Base-by-base conservation (phyloP, 2,888 invertebrate species). In the Nycteola revayana region DNA sequence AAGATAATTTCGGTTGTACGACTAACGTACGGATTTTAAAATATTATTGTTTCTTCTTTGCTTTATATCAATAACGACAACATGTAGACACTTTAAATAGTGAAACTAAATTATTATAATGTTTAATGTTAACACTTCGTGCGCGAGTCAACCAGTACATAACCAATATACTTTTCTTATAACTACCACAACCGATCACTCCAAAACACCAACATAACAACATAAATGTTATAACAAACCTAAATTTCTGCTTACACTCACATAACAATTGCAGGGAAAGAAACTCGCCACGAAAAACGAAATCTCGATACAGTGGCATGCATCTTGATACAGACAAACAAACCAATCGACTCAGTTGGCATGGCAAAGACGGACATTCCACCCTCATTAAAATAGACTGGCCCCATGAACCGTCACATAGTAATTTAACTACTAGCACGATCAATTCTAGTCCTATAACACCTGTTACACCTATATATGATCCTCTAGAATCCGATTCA, bases 381-480 rank as follows among this genome's bases (percentile, higher is more conserved):
- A 89, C 89, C 0, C 46, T 89, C 0, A 89, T 89, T 1, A 79
- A 78, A 42, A 81, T 89, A 1, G 88, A 89, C 40, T 89, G 89
- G 89, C 86, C 88, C 0, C 51, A 64, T 0, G 83, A 87, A 8
- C 74, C 72, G 0, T 75, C 83, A 0, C 46, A 70, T 7, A 75
- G 75, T 7, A 81, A 77, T 21, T 43, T 84, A 0, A 85, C 77
- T 0, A 67, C 71, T 0, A 81, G 78, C 43, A 86, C 84, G 0
- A 36, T 82, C 0, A 80, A 79, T 11, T 80, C 84, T 1, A 83
- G 73, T 9, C 82, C 85, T 0, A 6, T 77, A 0, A 83, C 85
- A 0, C 87, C 88, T 0, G 44, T 70, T 1, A 87, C 86, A 0
- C 86, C 88, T 0, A 42, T 70, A 0, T 89, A 89, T 25, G 87